phyloP scores from a whole-genome alignment of 2,888 invertebrate species.

The Phoronis australis region DNA sequence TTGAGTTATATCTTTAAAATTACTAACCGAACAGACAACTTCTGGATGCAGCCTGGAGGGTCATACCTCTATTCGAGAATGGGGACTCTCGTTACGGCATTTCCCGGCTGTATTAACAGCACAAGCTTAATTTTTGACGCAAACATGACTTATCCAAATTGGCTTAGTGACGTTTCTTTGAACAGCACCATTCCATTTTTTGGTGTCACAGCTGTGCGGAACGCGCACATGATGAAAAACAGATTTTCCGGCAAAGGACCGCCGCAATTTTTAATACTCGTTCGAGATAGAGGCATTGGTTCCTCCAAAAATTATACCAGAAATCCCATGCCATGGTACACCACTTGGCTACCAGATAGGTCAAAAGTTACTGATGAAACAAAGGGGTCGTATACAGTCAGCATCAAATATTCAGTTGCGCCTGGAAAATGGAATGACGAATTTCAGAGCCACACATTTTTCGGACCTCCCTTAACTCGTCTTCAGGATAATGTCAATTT shows the following conservation, averaged over 20 bases:
- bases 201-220: constrained; percentile 81
- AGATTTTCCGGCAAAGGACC: constrained; percentile 85
- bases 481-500: constrained; percentile 57
- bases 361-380: constrained; percentile 65
- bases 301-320: constrained; percentile 86
- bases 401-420: constrained; percentile 45
- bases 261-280: constrained; percentile 79
- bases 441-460: constrained; percentile 37
- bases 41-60: constrained; percentile 91
- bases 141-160: constrained; percentile 88
- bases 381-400: constrained; percentile 40
- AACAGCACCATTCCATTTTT: constrained; percentile 92
- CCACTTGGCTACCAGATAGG: constrained; percentile 86
- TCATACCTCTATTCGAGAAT: constrained; percentile 95
- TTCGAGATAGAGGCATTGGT: constrained; percentile 62
- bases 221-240: constrained; percentile 77
- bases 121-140: constrained; percentile 91
- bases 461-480: constrained; percentile 49
- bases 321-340: constrained; percentile 92
- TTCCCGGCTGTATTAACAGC: constrained; percentile 73
- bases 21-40: constrained; percentile 50
- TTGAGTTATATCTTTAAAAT: constrained; percentile 40
- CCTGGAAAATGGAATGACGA: constrained; percentile 36
- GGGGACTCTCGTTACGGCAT: constrained; percentile 89
- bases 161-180: constrained; percentile 83